Percentiles rank a stretch among this genome's conserved stretches.
Conservation (phyloP, 2,888 invertebrate species). For the Diarsia rubi region DNA sequence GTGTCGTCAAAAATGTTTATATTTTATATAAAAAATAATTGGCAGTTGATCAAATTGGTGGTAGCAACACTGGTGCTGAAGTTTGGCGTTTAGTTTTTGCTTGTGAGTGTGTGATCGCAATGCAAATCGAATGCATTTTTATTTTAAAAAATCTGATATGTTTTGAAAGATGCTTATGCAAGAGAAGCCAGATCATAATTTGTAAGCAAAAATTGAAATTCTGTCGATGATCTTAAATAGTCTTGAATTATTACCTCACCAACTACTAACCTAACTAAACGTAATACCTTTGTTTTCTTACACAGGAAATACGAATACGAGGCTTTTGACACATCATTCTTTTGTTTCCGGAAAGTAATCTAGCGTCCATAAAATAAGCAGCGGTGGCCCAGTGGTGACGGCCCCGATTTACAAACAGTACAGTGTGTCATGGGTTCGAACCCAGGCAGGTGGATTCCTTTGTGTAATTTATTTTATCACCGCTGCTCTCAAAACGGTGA, state of each 20-base stretch:
- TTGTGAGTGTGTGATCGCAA: neutral
- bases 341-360: neutral
- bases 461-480: no score
- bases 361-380: no score
- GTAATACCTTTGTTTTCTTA: neutral
- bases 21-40: no score
- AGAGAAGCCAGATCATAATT: neutral
- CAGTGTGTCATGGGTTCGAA: no score
- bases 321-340: conserved; percentile 21
- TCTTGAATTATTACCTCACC: neutral
- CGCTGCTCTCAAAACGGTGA: no score
- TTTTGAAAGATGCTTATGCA: neutral
- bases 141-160: neutral
- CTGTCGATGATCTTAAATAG: neutral
- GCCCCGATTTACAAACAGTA: no score
- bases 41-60: conserved; percentile 5
- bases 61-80: conserved; percentile 29
- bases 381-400: no score
- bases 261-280: conserved; percentile 12
- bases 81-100: conserved; percentile 28
- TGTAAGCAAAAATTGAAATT: neutral
- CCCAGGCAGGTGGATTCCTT: no score
- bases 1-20: no score
- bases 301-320: neutral
- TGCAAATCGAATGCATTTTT: neutral